Evolutionary conservation across 2,888 invertebrate species (phyloP).

Genomic region (Hirtodrosophila histrioides): DNA sequence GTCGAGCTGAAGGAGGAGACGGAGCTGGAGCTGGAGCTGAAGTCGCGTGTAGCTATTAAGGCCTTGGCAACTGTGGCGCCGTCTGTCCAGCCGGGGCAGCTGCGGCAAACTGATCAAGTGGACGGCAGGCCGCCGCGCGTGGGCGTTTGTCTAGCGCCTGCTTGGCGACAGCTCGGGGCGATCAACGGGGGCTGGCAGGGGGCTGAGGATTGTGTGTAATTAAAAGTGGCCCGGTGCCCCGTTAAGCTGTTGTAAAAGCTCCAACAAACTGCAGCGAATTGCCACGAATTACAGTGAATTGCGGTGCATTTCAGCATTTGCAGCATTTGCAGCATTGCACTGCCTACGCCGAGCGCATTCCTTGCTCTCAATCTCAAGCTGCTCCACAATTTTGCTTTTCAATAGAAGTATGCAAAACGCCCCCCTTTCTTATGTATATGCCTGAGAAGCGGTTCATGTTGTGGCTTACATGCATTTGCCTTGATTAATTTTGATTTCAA

Average conservation of each 20-base stretch:
- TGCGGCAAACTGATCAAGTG: slow-evolving; percentile 56
- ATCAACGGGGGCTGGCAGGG: slow-evolving; percentile 40
- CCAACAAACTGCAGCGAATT: slow-evolving; percentile 35
- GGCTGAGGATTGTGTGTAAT: slow-evolving; percentile 50
- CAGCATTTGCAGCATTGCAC: slow-evolving; percentile 27
- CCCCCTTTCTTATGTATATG: slow-evolving; percentile 22
- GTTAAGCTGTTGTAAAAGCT: slow-evolving; percentile 36
- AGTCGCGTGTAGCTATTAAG: slow-evolving; percentile 53
- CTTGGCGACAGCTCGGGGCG: slow-evolving; percentile 66
- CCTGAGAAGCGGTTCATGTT: slow-evolving; percentile 17
- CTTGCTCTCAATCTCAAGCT: slow-evolving; percentile 50
- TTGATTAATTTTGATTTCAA: slow-evolving; percentile 78
- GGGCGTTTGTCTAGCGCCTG: slow-evolving; percentile 75
- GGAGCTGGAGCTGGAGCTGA: slow-evolving; percentile 8
- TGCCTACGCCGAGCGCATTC: slow-evolving; percentile 71
- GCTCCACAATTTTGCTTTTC: slow-evolving; percentile 17
- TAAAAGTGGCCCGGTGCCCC: slow-evolving; percentile 55
- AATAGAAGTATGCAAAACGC: slow-evolving; percentile 50
- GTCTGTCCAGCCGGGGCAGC: slow-evolving; percentile 36
- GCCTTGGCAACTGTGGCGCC: slow-evolving; percentile 49
- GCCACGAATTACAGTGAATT: slow-evolving; percentile 22
- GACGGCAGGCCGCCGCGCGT: slow-evolving; percentile 55
- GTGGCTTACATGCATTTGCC: slow-evolving; percentile 34
- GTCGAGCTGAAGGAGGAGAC: not conserved
- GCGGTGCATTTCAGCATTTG: too few relatives aligned